Percentiles rank a stretch among this genome's conserved stretches.
Conservation (phyloP, 2,113 vertebrate genomes). For the Pelodiscus sinensis region DNA sequence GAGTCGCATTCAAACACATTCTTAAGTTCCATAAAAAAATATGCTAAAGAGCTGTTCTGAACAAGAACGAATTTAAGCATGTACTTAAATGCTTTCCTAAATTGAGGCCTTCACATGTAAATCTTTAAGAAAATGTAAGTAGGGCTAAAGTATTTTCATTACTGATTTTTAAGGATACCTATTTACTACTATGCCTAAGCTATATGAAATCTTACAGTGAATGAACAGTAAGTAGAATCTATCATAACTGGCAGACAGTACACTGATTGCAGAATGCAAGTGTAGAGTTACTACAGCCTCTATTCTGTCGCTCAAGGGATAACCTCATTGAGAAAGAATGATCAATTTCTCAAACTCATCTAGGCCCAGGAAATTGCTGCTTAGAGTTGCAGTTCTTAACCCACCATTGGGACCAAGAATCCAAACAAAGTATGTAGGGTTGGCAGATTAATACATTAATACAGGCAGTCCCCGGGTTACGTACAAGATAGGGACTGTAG, state of each 20-base stretch:
- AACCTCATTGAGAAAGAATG: neutral
- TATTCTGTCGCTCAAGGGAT: neutral
- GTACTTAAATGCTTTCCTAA: neutral
- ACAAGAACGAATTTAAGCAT: neutral
- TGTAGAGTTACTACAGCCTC: accelerated
- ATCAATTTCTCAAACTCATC: neutral
- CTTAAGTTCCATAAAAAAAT: neutral
- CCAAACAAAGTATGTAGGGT: neutral
- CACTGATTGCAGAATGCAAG: neutral
- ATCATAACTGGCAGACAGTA: neutral
- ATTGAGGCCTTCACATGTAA: neutral
- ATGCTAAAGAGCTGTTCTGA: neutral
- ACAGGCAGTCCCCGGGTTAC: too few relatives aligned
- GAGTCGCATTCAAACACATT: neutral
- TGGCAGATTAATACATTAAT: neutral
- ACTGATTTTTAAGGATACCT: neutral
- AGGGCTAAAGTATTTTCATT: neutral
- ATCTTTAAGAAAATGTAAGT: neutral
- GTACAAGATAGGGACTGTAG: too few relatives aligned
- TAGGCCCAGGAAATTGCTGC: neutral
- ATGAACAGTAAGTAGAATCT: neutral
- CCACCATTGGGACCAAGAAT: neutral
- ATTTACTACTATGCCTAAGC: neutral
- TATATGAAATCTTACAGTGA: neutral
- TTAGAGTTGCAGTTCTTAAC: neutral